These are phyloP conservation scores for Heliconius hortense DNA, from an alignment of 2,888 invertebrate genomes.

Conservation along the genomic window DNA sequence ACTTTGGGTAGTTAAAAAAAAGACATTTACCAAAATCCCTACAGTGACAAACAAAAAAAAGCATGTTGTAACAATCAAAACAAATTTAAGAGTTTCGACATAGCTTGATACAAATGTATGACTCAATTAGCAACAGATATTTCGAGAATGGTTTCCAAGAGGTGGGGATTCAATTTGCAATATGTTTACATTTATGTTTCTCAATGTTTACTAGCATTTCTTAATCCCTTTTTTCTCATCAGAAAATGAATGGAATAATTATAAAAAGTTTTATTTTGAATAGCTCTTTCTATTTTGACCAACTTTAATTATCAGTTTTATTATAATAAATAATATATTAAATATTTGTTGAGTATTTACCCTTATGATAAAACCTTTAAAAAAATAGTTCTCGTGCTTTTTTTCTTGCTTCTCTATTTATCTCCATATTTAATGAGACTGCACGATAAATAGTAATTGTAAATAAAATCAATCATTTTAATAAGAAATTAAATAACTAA, in stretches of 20 bases:
- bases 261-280: not conserved
- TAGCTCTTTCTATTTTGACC: not conserved
- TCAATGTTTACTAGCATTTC: not conserved
- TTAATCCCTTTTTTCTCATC: not conserved
- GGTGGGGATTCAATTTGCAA: not conserved
- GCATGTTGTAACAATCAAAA: too few species aligned
- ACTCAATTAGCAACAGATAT: too few species aligned
- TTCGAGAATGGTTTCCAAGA: too few species aligned
- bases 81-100: too few species aligned
- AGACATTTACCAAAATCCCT: too few species aligned
- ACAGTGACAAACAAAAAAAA: too few species aligned
- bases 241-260: too few species aligned
- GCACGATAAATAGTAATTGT: not conserved
- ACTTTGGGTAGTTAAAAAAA: too few species aligned
- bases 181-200: not conserved
- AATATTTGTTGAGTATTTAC: not conserved
- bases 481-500: not conserved
- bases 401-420: not conserved
- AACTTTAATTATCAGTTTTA: not conserved
- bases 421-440: not conserved
- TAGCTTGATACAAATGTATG: too few species aligned
- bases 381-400: not conserved
- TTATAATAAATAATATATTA: not conserved
- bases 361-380: not conserved
- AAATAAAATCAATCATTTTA: not conserved